Percentiles rank a stretch among this genome's conserved stretches.
phyloP scores from a whole-genome alignment of 2,888 invertebrate genomes.

The Parapristionchus giblindavisi region DNA sequence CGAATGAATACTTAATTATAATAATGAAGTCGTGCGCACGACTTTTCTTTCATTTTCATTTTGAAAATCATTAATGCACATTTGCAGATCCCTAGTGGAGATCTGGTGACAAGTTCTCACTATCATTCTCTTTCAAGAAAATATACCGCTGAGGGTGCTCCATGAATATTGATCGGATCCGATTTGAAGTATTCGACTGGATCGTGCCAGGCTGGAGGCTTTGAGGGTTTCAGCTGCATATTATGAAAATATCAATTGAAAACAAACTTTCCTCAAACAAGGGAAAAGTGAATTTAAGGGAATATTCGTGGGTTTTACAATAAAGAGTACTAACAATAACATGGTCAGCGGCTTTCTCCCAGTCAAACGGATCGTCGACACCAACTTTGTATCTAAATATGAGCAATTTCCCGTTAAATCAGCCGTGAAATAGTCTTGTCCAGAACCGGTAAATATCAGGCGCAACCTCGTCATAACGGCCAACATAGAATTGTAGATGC shows the following conservation, averaged over 20 bases:
- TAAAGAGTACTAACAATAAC: background rate
- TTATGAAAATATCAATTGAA: background rate
- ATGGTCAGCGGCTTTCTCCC: background rate
- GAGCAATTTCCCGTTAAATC: background rate
- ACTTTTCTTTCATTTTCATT: too few species aligned
- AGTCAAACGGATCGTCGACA: background rate
- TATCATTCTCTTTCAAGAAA: too few species aligned
- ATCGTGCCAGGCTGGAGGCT: background rate
- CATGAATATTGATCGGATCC: too few species aligned
- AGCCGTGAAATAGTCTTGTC: background rate
- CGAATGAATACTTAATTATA: too few species aligned
- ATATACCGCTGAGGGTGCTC: too few species aligned
- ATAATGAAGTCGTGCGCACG: too few species aligned
- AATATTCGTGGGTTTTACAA: too few species aligned
- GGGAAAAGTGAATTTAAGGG: too few species aligned
- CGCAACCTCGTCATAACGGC: slow-evolving; percentile 3
- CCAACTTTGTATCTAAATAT: background rate
- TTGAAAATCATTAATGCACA: too few species aligned
- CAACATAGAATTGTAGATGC: slow-evolving; percentile 18
- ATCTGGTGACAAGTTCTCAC: too few species aligned
- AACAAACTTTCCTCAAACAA: too few species aligned
- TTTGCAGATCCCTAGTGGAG: too few species aligned
- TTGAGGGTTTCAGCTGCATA: background rate
- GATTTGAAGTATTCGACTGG: background rate
- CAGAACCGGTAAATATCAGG: background rate